phyloP scores from a whole-genome alignment of 2,797 vertebrate genomes.

The Ispidina picta region DNA sequence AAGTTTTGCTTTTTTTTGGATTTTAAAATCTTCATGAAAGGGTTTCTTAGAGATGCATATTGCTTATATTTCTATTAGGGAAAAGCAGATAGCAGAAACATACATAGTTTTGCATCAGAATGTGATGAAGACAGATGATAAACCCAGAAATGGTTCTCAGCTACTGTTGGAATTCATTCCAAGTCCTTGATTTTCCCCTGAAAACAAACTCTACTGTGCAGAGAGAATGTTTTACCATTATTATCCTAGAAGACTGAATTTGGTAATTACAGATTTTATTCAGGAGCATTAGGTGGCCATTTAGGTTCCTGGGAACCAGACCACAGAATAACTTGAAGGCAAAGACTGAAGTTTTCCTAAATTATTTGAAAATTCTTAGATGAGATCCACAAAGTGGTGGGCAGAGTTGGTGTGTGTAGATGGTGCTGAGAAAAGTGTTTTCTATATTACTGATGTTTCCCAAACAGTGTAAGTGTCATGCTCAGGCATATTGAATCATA shows the following conservation, averaged over 20 bases:
- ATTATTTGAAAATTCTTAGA: neutral
- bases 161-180: neutral
- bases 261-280: neutral
- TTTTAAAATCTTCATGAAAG: neutral
- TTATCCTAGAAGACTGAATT: neutral
- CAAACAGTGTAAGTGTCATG: neutral
- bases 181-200: neutral
- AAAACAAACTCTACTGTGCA: neutral
- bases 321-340: neutral
- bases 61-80: neutral
- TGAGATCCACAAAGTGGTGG: neutral
- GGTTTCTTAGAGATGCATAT: neutral
- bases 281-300: neutral
- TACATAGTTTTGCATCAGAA: neutral
- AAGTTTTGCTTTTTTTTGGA: neutral
- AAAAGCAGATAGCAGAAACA: neutral
- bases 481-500: neutral
- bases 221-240: neutral
- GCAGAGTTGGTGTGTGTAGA: neutral
- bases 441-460: neutral
- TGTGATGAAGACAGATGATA: neutral
- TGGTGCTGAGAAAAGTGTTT: neutral
- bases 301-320: neutral
- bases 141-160: neutral
- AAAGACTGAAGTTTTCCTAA: neutral